Evolutionary conservation across 2,888 invertebrate genomes (phyloP).

Genomic region (Drosophila pseudotakahashii): DNA sequence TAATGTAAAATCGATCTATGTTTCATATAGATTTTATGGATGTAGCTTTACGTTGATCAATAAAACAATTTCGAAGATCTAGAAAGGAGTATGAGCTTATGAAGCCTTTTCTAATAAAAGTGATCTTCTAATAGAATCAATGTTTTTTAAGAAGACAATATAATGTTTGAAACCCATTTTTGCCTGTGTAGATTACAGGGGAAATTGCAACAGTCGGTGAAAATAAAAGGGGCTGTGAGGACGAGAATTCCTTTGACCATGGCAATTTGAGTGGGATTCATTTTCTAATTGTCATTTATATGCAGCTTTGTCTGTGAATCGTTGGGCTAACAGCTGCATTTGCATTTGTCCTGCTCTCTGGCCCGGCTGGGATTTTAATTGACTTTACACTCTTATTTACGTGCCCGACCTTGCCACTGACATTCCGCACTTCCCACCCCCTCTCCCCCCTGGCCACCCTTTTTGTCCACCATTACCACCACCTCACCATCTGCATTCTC

Average conservation of each 20-base stretch:
- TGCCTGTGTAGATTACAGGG: background rate
- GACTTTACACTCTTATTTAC: constrained; percentile 76
- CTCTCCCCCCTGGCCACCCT: constrained; percentile 7
- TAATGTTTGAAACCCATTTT: background rate
- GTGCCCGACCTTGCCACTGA: constrained; percentile 73
- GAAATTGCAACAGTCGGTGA: background rate
- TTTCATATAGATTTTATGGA: too few species aligned
- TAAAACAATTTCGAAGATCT: too few species aligned
- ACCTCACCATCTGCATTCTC: too few species aligned
- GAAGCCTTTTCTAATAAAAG: too few species aligned
- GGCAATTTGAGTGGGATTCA: constrained; percentile 46
- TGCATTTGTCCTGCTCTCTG: constrained; percentile 53
- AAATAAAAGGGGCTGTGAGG: background rate
- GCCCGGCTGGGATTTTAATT: constrained; percentile 64
- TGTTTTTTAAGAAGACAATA: too few species aligned
- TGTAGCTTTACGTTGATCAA: background rate
- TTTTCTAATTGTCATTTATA: constrained; percentile 72
- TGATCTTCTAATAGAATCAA: too few species aligned
- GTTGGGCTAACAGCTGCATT: constrained; percentile 47
- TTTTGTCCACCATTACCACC: constrained; percentile 15
- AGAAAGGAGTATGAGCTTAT: too few species aligned
- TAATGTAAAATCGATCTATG: too few species aligned
- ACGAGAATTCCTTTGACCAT: constrained; percentile 34
- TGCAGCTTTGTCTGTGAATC: constrained; percentile 45
- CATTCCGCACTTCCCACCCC: constrained; percentile 32